These are phyloP conservation scores for Loxodonta africana DNA, from an alignment of 2,113 vertebrate species.

Conservation along the genomic window DNA sequence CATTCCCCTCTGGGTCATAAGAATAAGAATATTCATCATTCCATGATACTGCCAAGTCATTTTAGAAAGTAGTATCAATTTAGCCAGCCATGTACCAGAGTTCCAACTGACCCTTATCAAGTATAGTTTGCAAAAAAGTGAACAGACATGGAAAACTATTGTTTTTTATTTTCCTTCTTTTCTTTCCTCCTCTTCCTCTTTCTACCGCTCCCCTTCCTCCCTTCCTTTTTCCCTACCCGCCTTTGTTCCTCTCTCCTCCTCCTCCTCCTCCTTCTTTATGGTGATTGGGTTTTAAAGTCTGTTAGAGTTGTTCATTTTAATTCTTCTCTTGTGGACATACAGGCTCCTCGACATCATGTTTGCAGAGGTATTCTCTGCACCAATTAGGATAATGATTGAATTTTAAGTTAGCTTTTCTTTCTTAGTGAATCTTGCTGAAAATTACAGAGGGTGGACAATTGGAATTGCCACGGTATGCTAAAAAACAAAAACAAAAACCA, in stretches of 20 bases:
- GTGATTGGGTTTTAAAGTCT: neutral
- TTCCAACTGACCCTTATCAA: neutral
- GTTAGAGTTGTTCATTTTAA: neutral
- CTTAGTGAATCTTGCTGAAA: neutral
- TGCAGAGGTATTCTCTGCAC: neutral
- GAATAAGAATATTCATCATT: neutral
- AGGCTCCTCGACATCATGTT: neutral
- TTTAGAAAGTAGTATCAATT: neutral
- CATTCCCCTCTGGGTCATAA: neutral
- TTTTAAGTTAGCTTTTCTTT: neutral
- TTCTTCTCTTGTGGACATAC: neutral
- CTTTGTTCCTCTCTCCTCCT: neutral
- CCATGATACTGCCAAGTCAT: neutral
- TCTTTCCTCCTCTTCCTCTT: too few relatives aligned
- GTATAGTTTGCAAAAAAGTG: neutral
- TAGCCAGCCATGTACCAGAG: too few relatives aligned
- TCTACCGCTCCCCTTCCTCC: too few relatives aligned
- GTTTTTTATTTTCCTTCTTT: neutral
- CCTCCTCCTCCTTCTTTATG: neutral
- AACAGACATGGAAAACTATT: neutral
- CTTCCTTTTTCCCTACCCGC: too few relatives aligned
- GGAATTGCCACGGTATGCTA: neutral
- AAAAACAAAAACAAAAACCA: too few relatives aligned
- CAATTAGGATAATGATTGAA: neutral
- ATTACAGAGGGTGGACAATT: neutral